Evolutionary conservation across 2,113 vertebrate genomes (phyloP), one percentile per base, ranked within the genome.

Genomic region (Pavo muticus): DNA sequence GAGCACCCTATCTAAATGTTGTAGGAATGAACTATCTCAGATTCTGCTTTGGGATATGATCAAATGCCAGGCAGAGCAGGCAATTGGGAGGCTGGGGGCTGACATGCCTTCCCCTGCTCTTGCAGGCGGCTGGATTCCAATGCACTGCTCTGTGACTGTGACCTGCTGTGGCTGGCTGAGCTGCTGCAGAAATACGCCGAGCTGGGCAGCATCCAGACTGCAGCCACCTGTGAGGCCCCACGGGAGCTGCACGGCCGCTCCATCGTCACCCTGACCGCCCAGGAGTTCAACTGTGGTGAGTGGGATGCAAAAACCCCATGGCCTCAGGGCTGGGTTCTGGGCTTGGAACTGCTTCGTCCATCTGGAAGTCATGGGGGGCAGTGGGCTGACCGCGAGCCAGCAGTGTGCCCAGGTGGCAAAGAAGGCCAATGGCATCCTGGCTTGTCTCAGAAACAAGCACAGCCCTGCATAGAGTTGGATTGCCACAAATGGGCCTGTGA

Each of bases 101-200:
- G 29, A 91, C 2, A 15, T 15, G 32, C 45, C 21, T 79, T 64
- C 21, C 9, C 32, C 59, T 60, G 35, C 11, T 32, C 60, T 64
- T 73, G n/a, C 95, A 99, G 99, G 94, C 93, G 99, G 21, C 97
- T 99, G 96, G 99, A 99, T 70, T 99, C 99, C 88, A 99, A 99
- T 29, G 80, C 98, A 0, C 96, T 99, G 94, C 93, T 98, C 56
- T 99, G 99, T 19, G 98, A 99, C 97, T 99, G 99, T 11, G 98
- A 99, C 91, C 94, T 99, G 95, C 97, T 99, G 89, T 99, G 98
- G 99, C 93, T 99, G 97, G 98, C 98, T 0, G 98, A 99, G 97
- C 98, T 99, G 93, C 97, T 99, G 93, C 98, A 97, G 96, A 96
- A 96, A 40, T 98, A 98, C 0, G 97, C 98, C 0, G 98, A 98